Evolutionary conservation across 2,113 vertebrate species (phyloP).

Genomic region (Burhinus bistriatus): DNA sequence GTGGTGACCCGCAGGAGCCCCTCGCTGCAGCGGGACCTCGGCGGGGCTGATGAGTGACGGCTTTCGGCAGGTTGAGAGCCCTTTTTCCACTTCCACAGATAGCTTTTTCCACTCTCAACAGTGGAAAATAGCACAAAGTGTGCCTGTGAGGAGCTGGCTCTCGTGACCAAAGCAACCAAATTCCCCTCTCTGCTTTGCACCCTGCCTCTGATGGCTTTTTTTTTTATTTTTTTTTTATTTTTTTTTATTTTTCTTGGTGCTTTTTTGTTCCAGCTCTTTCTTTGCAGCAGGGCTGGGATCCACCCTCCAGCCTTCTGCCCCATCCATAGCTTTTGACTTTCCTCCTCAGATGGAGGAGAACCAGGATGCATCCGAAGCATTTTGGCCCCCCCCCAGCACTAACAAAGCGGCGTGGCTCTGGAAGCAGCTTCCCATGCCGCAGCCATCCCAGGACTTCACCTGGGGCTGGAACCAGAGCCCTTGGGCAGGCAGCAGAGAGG

Average conservation of each 20-base stretch:
- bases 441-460: neutral
- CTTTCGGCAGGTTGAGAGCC: slow-evolving; percentile 34
- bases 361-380: neutral
- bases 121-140: slow-evolving; percentile 37
- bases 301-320: neutral
- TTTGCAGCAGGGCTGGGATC: slow-evolving; percentile 1
- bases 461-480: neutral
- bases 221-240: neutral
- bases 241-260: neutral
- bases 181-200: slow-evolving; percentile 18
- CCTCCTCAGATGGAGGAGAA: neutral
- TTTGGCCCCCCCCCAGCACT: neutral
- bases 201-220: neutral
- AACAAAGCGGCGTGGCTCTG: neutral
- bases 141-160: neutral
- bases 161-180: slow-evolving; percentile 7
- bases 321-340: neutral
- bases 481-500: neutral
- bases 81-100: slow-evolving; percentile 40
- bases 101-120: slow-evolving; percentile 13
- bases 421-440: neutral
- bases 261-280: neutral
- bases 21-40: neutral
- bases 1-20: neutral
- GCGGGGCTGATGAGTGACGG: neutral